phyloP scores from a whole-genome alignment of 2,113 vertebrate genomes.

The Tupaia tana region DNA sequence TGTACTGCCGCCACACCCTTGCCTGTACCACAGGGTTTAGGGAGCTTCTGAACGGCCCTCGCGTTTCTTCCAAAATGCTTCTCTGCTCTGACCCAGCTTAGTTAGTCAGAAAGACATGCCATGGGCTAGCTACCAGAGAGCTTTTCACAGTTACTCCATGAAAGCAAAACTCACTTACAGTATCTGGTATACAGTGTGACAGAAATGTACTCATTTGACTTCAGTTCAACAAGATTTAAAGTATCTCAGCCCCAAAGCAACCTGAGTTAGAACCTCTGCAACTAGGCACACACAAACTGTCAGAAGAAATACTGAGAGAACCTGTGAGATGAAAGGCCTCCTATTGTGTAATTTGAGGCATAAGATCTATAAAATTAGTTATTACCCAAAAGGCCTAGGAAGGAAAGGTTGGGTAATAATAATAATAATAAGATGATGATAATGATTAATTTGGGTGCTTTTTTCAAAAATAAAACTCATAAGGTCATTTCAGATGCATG shows the following conservation, averaged over 20 bases:
- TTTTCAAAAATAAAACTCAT: background rate
- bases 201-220: background rate
- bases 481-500: background rate
- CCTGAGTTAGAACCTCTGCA: background rate
- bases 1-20: background rate
- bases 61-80: background rate
- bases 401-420: background rate
- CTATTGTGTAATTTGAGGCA: background rate
- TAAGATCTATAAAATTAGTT: background rate
- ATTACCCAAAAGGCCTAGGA: background rate
- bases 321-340: background rate
- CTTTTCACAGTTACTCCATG: background rate
- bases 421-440: background rate
- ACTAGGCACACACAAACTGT: background rate
- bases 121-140: background rate
- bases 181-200: background rate
- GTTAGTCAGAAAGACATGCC: background rate
- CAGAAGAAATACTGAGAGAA: background rate
- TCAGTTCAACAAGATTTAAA: constrained; percentile 29
- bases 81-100: background rate
- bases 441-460: background rate
- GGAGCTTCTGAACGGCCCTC: background rate
- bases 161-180: background rate
- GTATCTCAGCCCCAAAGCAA: background rate
- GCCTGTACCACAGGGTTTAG: background rate